Evolutionary conservation across 2,113 vertebrate species (phyloP), one percentile per base, ranked within the genome.

Genomic region (Vulpes lagopus): DNA sequence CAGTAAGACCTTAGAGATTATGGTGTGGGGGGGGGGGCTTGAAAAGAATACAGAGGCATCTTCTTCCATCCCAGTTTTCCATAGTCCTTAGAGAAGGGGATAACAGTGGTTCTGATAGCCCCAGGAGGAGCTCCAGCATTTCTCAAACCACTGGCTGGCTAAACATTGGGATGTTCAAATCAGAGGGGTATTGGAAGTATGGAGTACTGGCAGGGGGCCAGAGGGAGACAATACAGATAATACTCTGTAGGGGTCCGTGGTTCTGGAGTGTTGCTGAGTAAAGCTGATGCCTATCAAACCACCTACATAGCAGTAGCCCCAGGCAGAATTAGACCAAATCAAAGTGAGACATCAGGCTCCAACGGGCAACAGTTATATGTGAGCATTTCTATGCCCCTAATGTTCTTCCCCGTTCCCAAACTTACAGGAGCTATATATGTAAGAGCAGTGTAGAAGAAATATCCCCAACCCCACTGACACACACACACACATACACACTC

Each of bases 261-360:
- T 93, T 22, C 60, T 80, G 17, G 57, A 73, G 20, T 49, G 25
- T 57, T 64, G 16, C 57, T 32, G 16, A 12, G 17, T 86, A 81
- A 73, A 65, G 3, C 11, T 60, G 32, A 43, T 35, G 7, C 32
- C 25, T 12, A 62, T 25, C 25, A 16, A 4, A 83, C 25, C 32
- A 69, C 30, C 27, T 89, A 35, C 20, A 79, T 80, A 86, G 12
- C 22, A 64, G 27, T 57, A 93, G 32, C 62, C 30, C n/a, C 43
- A 90, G 53, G 15, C 35, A 96, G 67, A 93, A 93, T 51, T 35
- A 89, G 23, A 55, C 32, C 60, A 89, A 93, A 27, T 71, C n/a
- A 64, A 27, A 74, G 51, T 65, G 49, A 84, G 53, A 81, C 43
- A 64, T 0, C 0, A 17, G 71, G 12, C n/a, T 94, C 17, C 19